A percentile compares a stretch with the other conserved stretches of the same genome.
These are phyloP conservation scores for Misgurnus mizolepis DNA, from an alignment of 2,113 vertebrate genomes.

Conservation along the genomic window DNA sequence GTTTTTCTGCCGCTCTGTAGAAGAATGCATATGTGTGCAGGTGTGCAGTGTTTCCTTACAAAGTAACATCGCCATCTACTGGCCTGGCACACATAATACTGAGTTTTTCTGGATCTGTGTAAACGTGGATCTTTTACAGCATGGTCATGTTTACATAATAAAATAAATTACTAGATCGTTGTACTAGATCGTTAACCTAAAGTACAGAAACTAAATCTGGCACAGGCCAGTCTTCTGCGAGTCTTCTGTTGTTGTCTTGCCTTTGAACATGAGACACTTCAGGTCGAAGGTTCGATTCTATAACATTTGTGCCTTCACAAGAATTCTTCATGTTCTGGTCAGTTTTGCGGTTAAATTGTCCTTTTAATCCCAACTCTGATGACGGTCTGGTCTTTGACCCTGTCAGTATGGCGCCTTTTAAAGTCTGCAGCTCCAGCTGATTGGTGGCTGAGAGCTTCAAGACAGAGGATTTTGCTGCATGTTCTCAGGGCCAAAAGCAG, in stretches of 20 bases:
- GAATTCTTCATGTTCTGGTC: slow-evolving; percentile 4
- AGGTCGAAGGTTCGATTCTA: slow-evolving; percentile 21
- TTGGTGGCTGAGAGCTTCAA: slow-evolving; percentile 24
- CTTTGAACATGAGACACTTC: background rate
- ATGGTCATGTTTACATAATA: too few species aligned
- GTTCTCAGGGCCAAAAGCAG: slow-evolving; percentile 34
- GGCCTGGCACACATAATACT: too few species aligned
- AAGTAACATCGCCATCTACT: too few species aligned
- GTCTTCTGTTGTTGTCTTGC: background rate
- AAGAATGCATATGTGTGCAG: too few species aligned
- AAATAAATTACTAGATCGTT: too few species aligned
- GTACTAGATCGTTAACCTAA: too few species aligned
- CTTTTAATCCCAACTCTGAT: slow-evolving; percentile 18
- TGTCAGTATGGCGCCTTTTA: slow-evolving; percentile 29
- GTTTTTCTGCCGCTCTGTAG: too few species aligned
- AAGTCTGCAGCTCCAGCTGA: slow-evolving; percentile 24
- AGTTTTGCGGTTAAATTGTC: slow-evolving; percentile 32
- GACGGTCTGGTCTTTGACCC: slow-evolving; percentile 16
- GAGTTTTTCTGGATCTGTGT: too few species aligned
- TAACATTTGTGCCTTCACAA: slow-evolving; percentile 4
- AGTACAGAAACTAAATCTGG: too few species aligned
- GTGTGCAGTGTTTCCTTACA: too few species aligned
- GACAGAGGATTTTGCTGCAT: slow-evolving; percentile 42
- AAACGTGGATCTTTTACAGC: too few species aligned
- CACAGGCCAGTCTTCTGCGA: too few species aligned